phyloP scores from a whole-genome alignment of 2,888 invertebrate species.

The Cryptocephalus moraei region DNA sequence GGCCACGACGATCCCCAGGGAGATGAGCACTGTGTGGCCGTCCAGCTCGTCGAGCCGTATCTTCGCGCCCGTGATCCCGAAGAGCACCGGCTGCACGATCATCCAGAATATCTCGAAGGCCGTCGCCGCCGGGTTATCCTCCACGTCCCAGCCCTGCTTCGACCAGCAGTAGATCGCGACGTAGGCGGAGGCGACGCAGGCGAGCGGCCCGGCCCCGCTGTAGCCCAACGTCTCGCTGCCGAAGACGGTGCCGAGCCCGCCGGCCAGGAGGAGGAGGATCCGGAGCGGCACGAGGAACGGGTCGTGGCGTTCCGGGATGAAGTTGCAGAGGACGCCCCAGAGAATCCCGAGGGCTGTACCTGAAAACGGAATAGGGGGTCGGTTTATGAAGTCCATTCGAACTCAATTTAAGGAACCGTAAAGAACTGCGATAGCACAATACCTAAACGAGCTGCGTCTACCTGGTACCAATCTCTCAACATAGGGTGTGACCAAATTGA shows the following conservation, averaged over 20 bases:
- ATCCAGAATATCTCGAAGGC: slow-evolving; percentile 92
- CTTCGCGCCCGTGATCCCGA: slow-evolving; percentile 87
- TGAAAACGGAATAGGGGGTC: slow-evolving; percentile 4
- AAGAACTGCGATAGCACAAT: not conserved
- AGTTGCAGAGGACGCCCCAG: slow-evolving; percentile 73
- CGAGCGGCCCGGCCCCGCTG: slow-evolving; percentile 70
- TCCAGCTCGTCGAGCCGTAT: slow-evolving; percentile 68
- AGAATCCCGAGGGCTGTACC: slow-evolving; percentile 58
- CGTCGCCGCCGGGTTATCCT: slow-evolving; percentile 78
- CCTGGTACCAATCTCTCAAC: no score
- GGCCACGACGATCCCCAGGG: slow-evolving; percentile 55
- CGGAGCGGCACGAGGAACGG: slow-evolving; percentile 73
- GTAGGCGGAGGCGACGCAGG: slow-evolving; percentile 73
- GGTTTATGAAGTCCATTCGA: not conserved
- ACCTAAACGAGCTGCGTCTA: no score
- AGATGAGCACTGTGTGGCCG: slow-evolving; percentile 56
- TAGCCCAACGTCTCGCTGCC: slow-evolving; percentile 71
- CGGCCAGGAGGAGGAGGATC: slow-evolving; percentile 67
- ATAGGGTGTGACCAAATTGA: no score
- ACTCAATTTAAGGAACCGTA: not conserved
- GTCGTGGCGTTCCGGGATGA: slow-evolving; percentile 73
- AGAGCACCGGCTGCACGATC: slow-evolving; percentile 90
- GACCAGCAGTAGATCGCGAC: slow-evolving; percentile 74
- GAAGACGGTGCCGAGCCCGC: slow-evolving; percentile 76
- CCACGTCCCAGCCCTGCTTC: slow-evolving; percentile 74